These are phyloP conservation scores for Bombus pascuorum DNA, from an alignment of 1,140 invertebrate genomes.

Conservation along the genomic window DNA sequence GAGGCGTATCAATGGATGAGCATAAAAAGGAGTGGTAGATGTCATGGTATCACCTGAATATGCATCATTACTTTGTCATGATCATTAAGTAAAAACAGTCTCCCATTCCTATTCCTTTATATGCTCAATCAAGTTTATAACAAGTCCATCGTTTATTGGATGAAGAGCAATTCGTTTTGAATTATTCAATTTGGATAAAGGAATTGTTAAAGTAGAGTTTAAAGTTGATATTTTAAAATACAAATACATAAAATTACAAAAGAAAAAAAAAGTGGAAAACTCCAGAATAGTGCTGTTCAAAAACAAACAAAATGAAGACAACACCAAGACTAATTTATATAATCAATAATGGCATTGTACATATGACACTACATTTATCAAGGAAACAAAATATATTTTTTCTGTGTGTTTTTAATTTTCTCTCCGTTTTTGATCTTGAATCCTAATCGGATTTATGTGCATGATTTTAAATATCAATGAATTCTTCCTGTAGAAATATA, in stretches of 20 bases:
- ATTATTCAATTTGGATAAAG: slow-evolving; percentile 31
- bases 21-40: slow-evolving; percentile 99
- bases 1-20: slow-evolving; percentile 99
- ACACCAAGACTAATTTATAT: slow-evolving; percentile 75
- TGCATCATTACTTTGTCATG: slow-evolving; percentile 53
- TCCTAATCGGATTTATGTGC: slow-evolving; percentile 23
- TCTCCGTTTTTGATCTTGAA: slow-evolving; percentile 37
- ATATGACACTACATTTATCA: slow-evolving; percentile 76
- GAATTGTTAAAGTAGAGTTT: slow-evolving; percentile 29
- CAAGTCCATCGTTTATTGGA: slow-evolving; percentile 26
- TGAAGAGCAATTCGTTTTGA: slow-evolving; percentile 30
- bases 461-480: slow-evolving; percentile 29
- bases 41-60: slow-evolving; percentile 16
- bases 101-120: slow-evolving; percentile 62
- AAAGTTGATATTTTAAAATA: slow-evolving; percentile 29
- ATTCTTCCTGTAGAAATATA: slow-evolving; percentile 47
- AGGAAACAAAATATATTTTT: slow-evolving; percentile 73
- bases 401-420: slow-evolving; percentile 72
- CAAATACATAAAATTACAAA: slow-evolving; percentile 32
- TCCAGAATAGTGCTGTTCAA: slow-evolving; percentile 51
- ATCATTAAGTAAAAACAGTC: slow-evolving; percentile 52
- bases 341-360: slow-evolving; percentile 77
- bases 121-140: slow-evolving; percentile 53
- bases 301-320: slow-evolving; percentile 57
- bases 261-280: slow-evolving; percentile 32